A percentile compares a stretch with the other conserved stretches of the same genome.
These are phyloP conservation scores for Cartodere bifasciata DNA, from an alignment of 2,888 invertebrate species.

Conservation along the genomic window DNA sequence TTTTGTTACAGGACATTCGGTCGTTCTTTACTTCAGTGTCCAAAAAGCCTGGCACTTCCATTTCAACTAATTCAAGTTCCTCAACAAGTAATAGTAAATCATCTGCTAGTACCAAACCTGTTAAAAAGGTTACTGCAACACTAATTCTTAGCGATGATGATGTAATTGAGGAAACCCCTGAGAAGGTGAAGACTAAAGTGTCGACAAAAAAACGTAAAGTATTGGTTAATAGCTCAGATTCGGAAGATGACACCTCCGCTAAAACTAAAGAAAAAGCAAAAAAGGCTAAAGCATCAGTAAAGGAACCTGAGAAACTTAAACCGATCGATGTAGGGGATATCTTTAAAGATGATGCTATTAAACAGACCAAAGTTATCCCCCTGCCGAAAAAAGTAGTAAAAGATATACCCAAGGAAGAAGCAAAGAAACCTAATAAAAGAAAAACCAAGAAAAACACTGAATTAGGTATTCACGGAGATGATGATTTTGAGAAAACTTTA, in stretches of 20 bases:
- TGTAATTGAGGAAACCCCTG: neutral
- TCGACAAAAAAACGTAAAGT: conserved; percentile 6
- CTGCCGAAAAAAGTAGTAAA: conserved; percentile 13
- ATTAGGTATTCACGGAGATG: conserved; percentile 48
- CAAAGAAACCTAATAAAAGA: conserved; percentile 14
- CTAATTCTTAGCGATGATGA: conserved; percentile 1
- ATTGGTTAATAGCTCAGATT: conserved; percentile 19
- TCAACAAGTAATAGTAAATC: conserved; percentile 41
- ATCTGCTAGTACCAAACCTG: no score
- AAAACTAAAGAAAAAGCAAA: conserved; percentile 32
- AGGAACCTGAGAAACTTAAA: conserved; percentile 24
- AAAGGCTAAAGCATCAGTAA: conserved; percentile 19
- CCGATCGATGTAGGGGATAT: conserved; percentile 39
- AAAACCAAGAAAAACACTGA: conserved; percentile 26
- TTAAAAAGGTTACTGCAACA: no score
- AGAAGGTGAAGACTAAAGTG: no score
- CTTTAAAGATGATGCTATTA: conserved; percentile 50
- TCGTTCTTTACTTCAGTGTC: conserved; percentile 40
- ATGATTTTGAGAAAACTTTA: conserved; percentile 57
- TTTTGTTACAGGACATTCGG: conserved; percentile 46
- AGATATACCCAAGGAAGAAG: conserved; percentile 13
- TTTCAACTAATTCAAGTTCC: conserved; percentile 29
- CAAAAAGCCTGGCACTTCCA: conserved; percentile 21
- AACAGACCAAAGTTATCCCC: conserved; percentile 34
- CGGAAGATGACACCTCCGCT: conserved; percentile 18